Base-by-base conservation (phyloP, 2,888 invertebrate genomes). In the Sminthurinus aureus region DNA sequence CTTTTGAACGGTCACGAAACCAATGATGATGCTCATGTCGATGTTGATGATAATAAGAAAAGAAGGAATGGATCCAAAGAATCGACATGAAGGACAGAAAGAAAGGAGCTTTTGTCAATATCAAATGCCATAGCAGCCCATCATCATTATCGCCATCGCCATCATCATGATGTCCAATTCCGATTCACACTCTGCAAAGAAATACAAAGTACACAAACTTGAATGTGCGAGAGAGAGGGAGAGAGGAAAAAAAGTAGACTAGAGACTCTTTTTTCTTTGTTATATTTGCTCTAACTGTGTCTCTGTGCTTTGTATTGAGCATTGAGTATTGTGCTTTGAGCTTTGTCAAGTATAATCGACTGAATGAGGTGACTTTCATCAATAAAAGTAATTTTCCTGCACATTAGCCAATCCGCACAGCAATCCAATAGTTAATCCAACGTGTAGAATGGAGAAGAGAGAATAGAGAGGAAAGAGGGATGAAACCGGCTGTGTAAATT, bases 1-100 rank as follows among this genome's bases (percentile, higher is more conserved):
- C 82, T 79, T 82, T 66, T 77, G 83, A 83, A 82, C 84, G 82
- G 84, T 85, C 85, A 85, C 85, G 85, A 85, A 79, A 69, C 71
- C 81, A 75, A 80, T 82, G 82, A 82, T 82, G 82, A 76, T 58
- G 38, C 38, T 38, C 3, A 38, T 38, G 3, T 1, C 6, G 6
- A 38, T 38, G 38, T 6, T 38, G 38, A 4, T 38, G 38, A 38
- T 77, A 80, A 80, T 80, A 80, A 80, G 80, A 73, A 80, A 73
- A 80, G 73, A 80, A 80, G 24, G n/a, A 38, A 38, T 38, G 6
- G 38, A 38, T 38, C 1, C 38, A 38, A 38, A 38, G 38, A 38
- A 38, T 38, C n/a, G n/a, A n/a, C n/a, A n/a, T n/a, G n/a, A n/a
- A n/a, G n/a, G 50, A n/a, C 2, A 38, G 64, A 22, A 69, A 2